phyloP scores from a whole-genome alignment of 2,888 invertebrate species.

The Microctonus brassicae region DNA sequence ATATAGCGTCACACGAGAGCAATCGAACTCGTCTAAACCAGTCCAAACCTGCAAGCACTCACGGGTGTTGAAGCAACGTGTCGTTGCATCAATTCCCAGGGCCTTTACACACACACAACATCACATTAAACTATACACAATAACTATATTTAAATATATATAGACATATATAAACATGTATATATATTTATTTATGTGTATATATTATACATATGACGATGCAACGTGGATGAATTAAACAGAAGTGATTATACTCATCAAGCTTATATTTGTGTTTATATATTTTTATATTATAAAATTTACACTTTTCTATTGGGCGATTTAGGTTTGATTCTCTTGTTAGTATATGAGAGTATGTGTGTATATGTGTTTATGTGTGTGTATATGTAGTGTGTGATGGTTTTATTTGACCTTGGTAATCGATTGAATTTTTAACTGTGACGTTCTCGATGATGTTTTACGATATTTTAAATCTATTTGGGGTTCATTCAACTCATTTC shows the following conservation, averaged over 20 bases:
- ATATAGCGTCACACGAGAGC: background rate
- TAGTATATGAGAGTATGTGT: too few relatives aligned
- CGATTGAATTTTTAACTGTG: constrained; percentile 33
- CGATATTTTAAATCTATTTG: background rate
- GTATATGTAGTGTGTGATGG: too few relatives aligned
- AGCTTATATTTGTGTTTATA: background rate
- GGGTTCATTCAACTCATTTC: background rate
- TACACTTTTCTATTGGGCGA: too few relatives aligned
- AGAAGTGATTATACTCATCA: constrained; percentile 37
- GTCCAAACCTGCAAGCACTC: constrained; percentile 21
- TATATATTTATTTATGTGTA: too few relatives aligned
- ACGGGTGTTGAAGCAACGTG: constrained; percentile 11
- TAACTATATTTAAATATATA: background rate
- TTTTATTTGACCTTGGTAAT: constrained; percentile 28
- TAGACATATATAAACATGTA: background rate
- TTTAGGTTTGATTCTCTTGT: too few relatives aligned
- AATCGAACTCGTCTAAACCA: constrained; percentile 1
- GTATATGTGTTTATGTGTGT: too few relatives aligned
- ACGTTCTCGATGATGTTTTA: background rate
- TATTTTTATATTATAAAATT: background rate
- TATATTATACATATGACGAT: constrained; percentile 13
- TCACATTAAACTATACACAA: background rate
- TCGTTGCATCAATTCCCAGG: constrained; percentile 26
- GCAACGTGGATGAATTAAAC: constrained; percentile 42
- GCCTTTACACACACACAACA: constrained; percentile 1